Base-by-base conservation (phyloP, 92 coral and sea anemone genomes). In the Nematostella vectensis region DNA sequence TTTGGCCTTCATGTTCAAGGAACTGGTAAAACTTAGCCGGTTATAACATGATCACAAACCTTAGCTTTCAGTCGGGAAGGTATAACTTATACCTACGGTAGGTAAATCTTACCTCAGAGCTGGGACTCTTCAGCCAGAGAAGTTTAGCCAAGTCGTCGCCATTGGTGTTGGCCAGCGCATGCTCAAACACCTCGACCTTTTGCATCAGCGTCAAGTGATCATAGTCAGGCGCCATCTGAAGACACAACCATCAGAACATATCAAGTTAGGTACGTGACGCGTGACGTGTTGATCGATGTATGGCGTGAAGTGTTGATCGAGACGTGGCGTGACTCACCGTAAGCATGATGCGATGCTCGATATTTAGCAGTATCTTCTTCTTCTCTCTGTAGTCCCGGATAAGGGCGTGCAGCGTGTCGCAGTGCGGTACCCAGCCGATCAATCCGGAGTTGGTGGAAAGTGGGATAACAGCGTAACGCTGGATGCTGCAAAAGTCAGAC, bases 381-480 rank as follows among this genome's bases (percentile, higher is more conserved):
- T 91, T 91, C 37, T 91, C 98, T 42, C 98, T 74, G 74, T 91
- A 91, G 80, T 91, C 98, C 65, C 98, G 89, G 59, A 91, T 91
- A 49, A 91, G 96, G 47, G 93, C 87, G 70, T 91, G 98, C 47
- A 91, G 71, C 20, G 98, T 91, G 64, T 91, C 98, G 26, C 85
- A 82, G 48, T 91, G 98, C 25, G 98, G 98, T 24, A 91, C 96
- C 98, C 98, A 91, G 39, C 98, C 96, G 60, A 91, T 82, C 72
- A 91, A 78, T 30, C 98, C 98, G 13, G 98, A 91, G 94, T 91
- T 91, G 57, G 98, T 91, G 23, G 98, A 91, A 68, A 91, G 78
- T 12, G 98, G 98, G 27, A 91, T 87, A 16, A 91, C 98, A 3
- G 98, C 95, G 36, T 87, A 91, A 26, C 98, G 86, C 57, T 87